Conservation (phyloP, 2,113 vertebrate genomes). For the Hippocampus zosterae region DNA sequence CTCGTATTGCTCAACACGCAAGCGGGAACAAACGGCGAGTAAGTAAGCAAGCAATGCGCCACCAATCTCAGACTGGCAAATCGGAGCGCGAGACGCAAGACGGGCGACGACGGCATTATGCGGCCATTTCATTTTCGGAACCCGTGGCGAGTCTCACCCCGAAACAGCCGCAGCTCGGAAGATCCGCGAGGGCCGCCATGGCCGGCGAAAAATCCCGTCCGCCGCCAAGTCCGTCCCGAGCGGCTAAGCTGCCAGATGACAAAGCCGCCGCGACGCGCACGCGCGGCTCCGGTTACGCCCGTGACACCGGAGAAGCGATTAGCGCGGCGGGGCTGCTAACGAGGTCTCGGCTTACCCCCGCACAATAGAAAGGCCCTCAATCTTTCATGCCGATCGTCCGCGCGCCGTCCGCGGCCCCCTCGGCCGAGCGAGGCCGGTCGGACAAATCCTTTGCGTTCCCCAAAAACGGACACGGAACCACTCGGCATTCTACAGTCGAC, state of each 20-base stretch:
- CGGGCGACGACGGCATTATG: too few species aligned
- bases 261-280: neutral
- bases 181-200: conserved; percentile 53
- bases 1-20: too few species aligned
- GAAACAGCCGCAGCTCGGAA: conserved; percentile 66
- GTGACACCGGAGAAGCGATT: conserved; percentile 60
- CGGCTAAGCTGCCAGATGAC: neutral
- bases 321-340: conserved; percentile 59
- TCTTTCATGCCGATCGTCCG: conserved; percentile 44
- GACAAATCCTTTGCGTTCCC: neutral
- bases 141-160: conserved; percentile 63
- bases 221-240: conserved; percentile 1
- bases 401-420: neutral
- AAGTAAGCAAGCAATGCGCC: too few species aligned
- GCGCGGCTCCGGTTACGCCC: conserved; percentile 44
- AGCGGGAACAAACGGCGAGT: too few species aligned
- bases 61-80: too few species aligned
- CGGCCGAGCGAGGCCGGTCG: neutral
- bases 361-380: conserved; percentile 53
- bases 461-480: neutral
- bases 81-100: too few species aligned
- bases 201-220: neutral
- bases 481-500: too few species aligned
- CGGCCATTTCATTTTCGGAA: too few species aligned
- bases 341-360: conserved; percentile 50